Evolutionary conservation across 2,113 vertebrate genomes (phyloP).

Genomic region (Rhea pennata): DNA sequence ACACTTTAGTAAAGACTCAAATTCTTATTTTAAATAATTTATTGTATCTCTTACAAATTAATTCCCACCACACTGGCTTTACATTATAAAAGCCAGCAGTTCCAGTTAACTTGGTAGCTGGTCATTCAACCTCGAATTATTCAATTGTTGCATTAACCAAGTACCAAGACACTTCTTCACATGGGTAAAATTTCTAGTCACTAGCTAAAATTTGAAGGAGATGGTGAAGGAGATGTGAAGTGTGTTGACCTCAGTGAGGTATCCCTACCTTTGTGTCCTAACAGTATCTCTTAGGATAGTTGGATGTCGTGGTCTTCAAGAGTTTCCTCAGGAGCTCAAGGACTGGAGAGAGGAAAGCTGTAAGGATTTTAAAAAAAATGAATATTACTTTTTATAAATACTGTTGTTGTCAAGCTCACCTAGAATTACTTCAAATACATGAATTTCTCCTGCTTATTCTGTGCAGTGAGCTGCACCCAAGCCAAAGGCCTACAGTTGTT

Average conservation of each 20-base stretch:
- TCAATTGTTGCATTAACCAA: neutral
- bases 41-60: neutral
- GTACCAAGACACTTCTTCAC: neutral
- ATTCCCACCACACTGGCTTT: neutral
- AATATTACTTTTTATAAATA: neutral
- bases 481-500: neutral
- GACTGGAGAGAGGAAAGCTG: neutral
- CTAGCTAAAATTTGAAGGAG: neutral
- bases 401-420: neutral
- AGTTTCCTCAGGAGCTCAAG: neutral
- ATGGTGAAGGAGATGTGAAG: neutral
- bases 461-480: accelerated
- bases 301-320: no score
- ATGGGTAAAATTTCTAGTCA: neutral
- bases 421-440: neutral
- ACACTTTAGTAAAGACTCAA: neutral
- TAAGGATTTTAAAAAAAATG: neutral
- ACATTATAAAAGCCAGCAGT: neutral
- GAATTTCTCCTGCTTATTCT: neutral
- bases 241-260: neutral
- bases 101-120: neutral
- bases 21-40: neutral
- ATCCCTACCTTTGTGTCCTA: neutral
- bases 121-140: neutral
- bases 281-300: neutral